Evolutionary conservation across 2,113 vertebrate genomes (phyloP).

Genomic region (Isurus oxyrinchus): DNA sequence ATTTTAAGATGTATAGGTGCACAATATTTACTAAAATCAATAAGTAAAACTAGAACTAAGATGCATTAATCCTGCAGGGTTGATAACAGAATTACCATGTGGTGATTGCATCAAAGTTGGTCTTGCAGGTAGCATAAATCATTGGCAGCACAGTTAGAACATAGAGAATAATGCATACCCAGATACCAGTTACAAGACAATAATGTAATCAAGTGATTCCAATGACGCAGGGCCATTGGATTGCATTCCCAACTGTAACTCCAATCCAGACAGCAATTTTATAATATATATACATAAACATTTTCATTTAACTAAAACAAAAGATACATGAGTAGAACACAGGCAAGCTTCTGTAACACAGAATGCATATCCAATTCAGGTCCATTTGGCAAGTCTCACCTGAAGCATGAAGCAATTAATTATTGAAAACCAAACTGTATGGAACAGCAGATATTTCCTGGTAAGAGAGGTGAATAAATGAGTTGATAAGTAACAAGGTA

Average conservation of each 20-base stretch:
- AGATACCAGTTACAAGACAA: neutral
- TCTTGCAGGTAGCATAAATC: conserved; percentile 4
- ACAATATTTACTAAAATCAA: conserved; percentile 16
- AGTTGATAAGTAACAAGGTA: neutral
- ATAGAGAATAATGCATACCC: neutral
- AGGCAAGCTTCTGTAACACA: neutral
- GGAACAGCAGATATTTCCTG: neutral
- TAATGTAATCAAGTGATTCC: neutral
- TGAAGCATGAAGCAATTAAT: neutral
- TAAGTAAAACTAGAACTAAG: conserved; percentile 5
- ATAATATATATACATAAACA: neutral
- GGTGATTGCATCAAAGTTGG: neutral
- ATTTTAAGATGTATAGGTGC: neutral
- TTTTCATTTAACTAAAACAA: neutral
- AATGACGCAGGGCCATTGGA: neutral
- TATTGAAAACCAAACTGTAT: neutral
- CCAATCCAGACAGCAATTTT: neutral
- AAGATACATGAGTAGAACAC: neutral
- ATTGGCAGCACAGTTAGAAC: neutral
- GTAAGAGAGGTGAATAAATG: neutral
- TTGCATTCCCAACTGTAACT: neutral
- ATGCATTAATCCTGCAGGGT: neutral
- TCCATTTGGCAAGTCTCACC: neutral
- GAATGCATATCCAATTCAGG: neutral
- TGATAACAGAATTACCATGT: conserved; percentile 20